Conservation (phyloP, 2,888 invertebrate genomes). For the Listrodromus nycthemerus region DNA sequence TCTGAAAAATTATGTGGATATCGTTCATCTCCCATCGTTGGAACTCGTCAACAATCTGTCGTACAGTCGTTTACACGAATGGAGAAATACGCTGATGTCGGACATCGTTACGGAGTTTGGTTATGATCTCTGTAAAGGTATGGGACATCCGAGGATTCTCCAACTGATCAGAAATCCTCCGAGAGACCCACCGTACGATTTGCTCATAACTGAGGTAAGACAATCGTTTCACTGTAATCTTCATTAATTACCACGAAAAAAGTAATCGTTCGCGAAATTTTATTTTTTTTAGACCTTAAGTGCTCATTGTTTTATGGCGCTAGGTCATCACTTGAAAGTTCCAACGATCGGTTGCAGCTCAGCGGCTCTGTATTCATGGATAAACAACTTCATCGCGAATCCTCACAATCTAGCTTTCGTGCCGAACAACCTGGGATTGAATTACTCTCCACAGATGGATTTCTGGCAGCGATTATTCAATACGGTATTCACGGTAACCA, state of each 20-base stretch:
- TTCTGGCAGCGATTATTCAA: constrained; percentile 74
- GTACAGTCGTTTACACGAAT: background rate
- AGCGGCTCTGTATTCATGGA: constrained; percentile 66
- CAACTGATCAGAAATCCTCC: constrained; percentile 74
- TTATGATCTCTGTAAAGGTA: constrained; percentile 67
- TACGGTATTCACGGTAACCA: constrained; percentile 47
- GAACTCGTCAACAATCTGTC: background rate
- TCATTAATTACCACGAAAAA: background rate
- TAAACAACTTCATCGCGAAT: constrained; percentile 68
- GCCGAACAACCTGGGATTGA: constrained; percentile 56
- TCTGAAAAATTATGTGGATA: constrained; percentile 81
- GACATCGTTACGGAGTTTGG: constrained; percentile 64
- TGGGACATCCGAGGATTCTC: constrained; percentile 70
- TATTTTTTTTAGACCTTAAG: constrained; percentile 68
- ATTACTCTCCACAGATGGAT: constrained; percentile 34
- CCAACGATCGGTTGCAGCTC: constrained; percentile 69
- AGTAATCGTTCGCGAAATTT: background rate
- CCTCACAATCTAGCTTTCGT: constrained; percentile 70
- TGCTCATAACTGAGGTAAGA: constrained; percentile 75
- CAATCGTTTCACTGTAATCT: background rate
- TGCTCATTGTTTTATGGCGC: constrained; percentile 73
- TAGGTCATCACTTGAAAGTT: constrained; percentile 73
- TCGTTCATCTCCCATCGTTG: constrained; percentile 71
- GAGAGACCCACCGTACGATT: constrained; percentile 75
- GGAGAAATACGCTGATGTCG: background rate